Percentiles rank a stretch among this genome's conserved stretches.
Evolutionary conservation across 2,113 vertebrate species (phyloP).

Genomic region (Chelonoidis abingdonii): DNA sequence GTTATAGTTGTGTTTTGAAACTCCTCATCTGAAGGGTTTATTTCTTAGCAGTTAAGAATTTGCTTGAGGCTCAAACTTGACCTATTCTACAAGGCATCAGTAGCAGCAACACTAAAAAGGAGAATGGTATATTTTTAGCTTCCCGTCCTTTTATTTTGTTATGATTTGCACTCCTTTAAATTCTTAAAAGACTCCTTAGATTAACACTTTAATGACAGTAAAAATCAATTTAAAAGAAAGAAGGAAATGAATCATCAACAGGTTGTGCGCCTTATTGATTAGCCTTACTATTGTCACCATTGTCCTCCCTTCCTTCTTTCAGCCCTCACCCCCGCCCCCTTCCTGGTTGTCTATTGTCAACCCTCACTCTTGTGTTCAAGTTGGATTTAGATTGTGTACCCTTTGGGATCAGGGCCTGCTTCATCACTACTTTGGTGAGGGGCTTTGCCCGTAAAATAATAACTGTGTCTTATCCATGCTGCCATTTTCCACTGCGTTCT

Average conservation of each 20-base stretch:
- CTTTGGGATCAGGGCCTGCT: not conserved
- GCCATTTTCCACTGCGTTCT: not conserved
- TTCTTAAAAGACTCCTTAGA: not conserved
- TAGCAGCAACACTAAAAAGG: not conserved
- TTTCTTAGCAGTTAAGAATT: not conserved
- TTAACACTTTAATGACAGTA: not conserved
- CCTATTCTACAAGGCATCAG: not conserved
- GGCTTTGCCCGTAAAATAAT: not conserved
- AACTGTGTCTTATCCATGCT: not conserved
- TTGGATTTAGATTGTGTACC: not conserved
- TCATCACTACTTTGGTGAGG: not conserved
- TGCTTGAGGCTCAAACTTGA: not conserved
- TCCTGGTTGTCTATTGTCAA: not conserved
- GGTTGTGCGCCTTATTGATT: not conserved
- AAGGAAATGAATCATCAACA: not conserved
- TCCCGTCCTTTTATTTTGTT: not conserved
- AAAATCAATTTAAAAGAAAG: not conserved
- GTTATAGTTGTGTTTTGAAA: slow-evolving; percentile 6
- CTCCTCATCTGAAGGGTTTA: not conserved
- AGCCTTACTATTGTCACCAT: not conserved
- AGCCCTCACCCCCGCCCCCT: not conserved
- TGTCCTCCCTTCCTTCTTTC: not conserved
- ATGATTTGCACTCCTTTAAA: not conserved
- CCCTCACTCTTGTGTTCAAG: not conserved
- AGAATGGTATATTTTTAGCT: rapidly evolving